Conservation (phyloP, 1,140 invertebrate genomes). For the Lordiphosa stackelbergi region DNA sequence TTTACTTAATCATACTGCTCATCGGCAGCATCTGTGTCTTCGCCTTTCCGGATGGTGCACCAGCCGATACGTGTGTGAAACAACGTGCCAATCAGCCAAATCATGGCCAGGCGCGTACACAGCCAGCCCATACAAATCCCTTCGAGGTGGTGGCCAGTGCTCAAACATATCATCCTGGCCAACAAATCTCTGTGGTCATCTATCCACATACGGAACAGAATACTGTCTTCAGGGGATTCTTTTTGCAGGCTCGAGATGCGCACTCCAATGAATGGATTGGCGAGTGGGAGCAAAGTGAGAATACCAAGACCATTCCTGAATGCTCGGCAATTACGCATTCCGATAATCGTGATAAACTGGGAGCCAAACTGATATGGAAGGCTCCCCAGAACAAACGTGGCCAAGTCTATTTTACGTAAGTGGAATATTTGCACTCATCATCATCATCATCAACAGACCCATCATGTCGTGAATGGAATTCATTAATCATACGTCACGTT, state of each 20-base stretch:
- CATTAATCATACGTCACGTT: constrained; percentile 71
- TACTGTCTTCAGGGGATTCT: constrained; percentile 85
- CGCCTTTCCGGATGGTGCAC: constrained; percentile 86
- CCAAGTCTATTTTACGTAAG: constrained; percentile 88
- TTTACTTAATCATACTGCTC: constrained; percentile 14
- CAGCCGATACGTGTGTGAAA: constrained; percentile 87
- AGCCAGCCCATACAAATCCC: constrained; percentile 81
- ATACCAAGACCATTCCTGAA: constrained; percentile 85
- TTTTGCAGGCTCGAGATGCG: constrained; percentile 87
- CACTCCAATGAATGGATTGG: constrained; percentile 85
- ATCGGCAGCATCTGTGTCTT: constrained; percentile 6
- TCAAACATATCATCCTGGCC: constrained; percentile 81
- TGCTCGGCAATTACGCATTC: constrained; percentile 88
- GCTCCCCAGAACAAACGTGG: constrained; percentile 83
- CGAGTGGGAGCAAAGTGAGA: constrained; percentile 83
- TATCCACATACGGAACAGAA: constrained; percentile 71
- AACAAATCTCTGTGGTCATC: constrained; percentile 79
- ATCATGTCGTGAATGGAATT: constrained; percentile 34
- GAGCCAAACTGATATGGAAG: constrained; percentile 85
- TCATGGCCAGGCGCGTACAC: constrained; percentile 83
- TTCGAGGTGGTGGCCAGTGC: constrained; percentile 82
- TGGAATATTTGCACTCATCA: constrained; percentile 24
- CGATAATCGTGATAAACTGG: constrained; percentile 85
- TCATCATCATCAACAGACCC: background rate
- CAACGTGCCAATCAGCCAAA: constrained; percentile 84